phyloP scores from a whole-genome alignment of 2,113 vertebrate genomes.

The Neolamprologus kungweensis region DNA sequence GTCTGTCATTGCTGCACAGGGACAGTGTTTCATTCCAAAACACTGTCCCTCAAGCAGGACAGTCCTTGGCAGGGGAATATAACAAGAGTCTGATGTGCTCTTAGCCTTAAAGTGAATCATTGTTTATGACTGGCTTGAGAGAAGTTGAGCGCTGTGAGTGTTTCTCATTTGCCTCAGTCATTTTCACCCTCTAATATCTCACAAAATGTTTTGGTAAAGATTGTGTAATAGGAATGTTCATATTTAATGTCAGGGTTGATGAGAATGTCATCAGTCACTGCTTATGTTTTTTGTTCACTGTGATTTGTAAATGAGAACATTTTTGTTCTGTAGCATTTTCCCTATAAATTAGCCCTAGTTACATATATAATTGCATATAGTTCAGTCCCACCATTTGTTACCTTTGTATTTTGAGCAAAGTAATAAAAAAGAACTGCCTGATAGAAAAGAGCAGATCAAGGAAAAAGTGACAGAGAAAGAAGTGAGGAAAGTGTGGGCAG shows the following conservation, averaged over 20 bases:
- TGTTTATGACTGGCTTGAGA: conserved; percentile 49
- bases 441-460: background rate
- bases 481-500: background rate
- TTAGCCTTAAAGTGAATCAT: conserved; percentile 39
- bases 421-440: conserved; percentile 11
- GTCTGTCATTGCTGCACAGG: conserved; percentile 14
- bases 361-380: background rate
- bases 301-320: background rate
- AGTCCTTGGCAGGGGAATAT: conserved; percentile 22
- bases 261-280: background rate
- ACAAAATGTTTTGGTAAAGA: background rate
- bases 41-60: conserved; percentile 29
- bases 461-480: background rate
- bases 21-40: conserved; percentile 9
- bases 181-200: background rate
- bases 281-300: background rate
- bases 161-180: conserved; percentile 30
- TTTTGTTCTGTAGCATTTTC: background rate
- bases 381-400: background rate
- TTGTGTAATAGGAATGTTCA: background rate
- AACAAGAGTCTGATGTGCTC: conserved; percentile 13
- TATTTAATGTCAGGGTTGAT: background rate
- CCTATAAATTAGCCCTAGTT: background rate
- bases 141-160: background rate
- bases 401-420: background rate